phyloP scores from a whole-genome alignment of 2,888 invertebrate species.

The Pseudoips prasinana region DNA sequence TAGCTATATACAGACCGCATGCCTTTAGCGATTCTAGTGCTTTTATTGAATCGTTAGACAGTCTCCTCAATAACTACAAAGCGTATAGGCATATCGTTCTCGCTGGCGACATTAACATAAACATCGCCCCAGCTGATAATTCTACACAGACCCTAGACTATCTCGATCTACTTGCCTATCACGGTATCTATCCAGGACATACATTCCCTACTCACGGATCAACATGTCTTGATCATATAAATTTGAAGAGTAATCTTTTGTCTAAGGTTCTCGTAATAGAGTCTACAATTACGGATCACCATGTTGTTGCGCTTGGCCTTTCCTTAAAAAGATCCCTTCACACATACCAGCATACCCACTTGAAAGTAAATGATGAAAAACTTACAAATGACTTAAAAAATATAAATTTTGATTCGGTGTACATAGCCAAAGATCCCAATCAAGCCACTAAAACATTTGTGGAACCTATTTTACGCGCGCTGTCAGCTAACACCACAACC shows the following conservation, averaged over 20 bases:
- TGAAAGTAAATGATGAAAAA: too few relatives aligned
- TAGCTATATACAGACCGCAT: conserved; percentile 2
- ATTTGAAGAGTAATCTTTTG: not conserved
- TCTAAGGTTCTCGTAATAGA: not conserved
- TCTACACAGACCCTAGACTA: conserved; percentile 5
- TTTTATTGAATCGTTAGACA: conserved; percentile 1
- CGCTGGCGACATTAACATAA: conserved; percentile 1
- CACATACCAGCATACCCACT: too few relatives aligned
- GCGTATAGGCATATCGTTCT: not conserved
- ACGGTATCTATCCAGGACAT: conserved; percentile 2
- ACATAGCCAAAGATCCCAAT: too few relatives aligned
- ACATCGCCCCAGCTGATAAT: not conserved
- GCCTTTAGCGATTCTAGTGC: not conserved
- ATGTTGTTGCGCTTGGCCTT: not conserved
- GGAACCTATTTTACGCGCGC: too few relatives aligned
- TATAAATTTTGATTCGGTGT: too few relatives aligned
- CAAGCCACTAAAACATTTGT: too few relatives aligned
- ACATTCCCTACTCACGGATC: conserved; percentile 1
- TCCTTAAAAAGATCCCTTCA: not conserved
- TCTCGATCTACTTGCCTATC: conserved; percentile 1
- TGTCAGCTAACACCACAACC: too few relatives aligned
- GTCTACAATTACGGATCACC: conserved; percentile 4
- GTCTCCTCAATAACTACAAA: not conserved
- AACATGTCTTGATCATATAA: conserved; percentile 4
- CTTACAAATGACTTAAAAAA: too few relatives aligned